Evolutionary conservation across 2,888 invertebrate genomes (phyloP).

Genomic region (Sinohyriopsis cumingii): DNA sequence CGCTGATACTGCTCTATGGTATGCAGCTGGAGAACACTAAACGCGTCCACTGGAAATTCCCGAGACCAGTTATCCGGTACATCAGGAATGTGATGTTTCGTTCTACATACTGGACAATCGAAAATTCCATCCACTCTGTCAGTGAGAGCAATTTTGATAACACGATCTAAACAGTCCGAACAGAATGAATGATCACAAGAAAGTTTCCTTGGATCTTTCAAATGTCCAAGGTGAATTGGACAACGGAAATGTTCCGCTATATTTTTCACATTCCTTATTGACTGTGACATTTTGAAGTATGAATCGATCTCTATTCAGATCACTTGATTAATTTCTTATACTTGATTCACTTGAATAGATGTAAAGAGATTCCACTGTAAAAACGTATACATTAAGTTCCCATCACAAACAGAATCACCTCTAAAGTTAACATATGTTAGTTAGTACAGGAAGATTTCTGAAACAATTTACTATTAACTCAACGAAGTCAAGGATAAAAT

Average conservation of each 20-base stretch:
- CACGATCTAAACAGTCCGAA: constrained; percentile 37
- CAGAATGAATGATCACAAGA: constrained; percentile 39
- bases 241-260: constrained; percentile 39
- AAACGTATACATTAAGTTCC: too few relatives aligned
- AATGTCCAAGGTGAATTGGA: constrained; percentile 37
- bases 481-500: too few relatives aligned
- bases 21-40: constrained; percentile 38
- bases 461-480: too few relatives aligned
- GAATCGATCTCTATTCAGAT: too few relatives aligned
- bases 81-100: constrained; percentile 32
- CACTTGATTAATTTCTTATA: too few relatives aligned
- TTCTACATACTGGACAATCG: constrained; percentile 37
- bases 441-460: too few relatives aligned
- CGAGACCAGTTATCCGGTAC: constrained; percentile 33
- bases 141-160: constrained; percentile 27
- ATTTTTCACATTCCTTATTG: constrained; percentile 14
- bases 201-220: constrained; percentile 28
- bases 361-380: too few relatives aligned
- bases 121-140: constrained; percentile 32
- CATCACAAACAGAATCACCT: too few relatives aligned
- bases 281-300: too few relatives aligned
- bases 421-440: too few relatives aligned
- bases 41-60: constrained; percentile 35
- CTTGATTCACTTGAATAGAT: too few relatives aligned
- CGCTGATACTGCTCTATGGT: constrained; percentile 32